Percentiles rank a stretch among this genome's conserved stretches.
These are phyloP conservation scores for Chrysaora quinquecirrha DNA, from an alignment of 30 jellyfish, hydroid and myxozoan species.

Conservation along the genomic window DNA sequence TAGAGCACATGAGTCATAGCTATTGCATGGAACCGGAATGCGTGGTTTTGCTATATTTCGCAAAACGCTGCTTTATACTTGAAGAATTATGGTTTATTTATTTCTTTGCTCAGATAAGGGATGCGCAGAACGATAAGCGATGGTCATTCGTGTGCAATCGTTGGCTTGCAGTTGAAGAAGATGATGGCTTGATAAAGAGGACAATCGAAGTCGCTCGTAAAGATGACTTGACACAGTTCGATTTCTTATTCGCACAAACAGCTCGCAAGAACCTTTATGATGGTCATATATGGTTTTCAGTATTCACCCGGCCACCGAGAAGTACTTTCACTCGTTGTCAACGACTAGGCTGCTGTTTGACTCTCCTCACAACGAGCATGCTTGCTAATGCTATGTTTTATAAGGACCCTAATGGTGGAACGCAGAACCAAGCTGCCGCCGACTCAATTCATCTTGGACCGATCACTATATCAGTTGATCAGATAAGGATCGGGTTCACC, in stretches of 20 bases:
- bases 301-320: conserved; percentile 93
- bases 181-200: conserved; percentile 88
- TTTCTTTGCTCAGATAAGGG: conserved; percentile 73
- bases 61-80: no score
- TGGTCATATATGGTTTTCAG: conserved; percentile 97
- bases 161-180: conserved; percentile 99
- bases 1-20: no score
- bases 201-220: conserved; percentile 72
- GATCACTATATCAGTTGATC: conserved; percentile 79
- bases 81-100: no score
- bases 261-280: conserved; percentile 90
- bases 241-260: conserved; percentile 79
- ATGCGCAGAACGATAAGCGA: conserved; percentile 69
- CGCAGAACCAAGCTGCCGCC: conserved; percentile 38
- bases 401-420: conserved; percentile 68
- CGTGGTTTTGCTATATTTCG: no score
- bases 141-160: conserved; percentile 83
- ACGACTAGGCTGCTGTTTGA: conserved; percentile 90
- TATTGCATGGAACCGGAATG: no score
- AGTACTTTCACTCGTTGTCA: conserved; percentile 91
- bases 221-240: conserved; percentile 86
- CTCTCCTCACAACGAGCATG: conserved; percentile 87
- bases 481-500: conserved; percentile 80
- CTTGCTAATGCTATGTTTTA: conserved; percentile 96
- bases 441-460: conserved; percentile 90